A percentile compares a stretch with the other conserved stretches of the same genome.
phyloP scores from a whole-genome alignment of 2,797 vertebrate genomes.

The Parauchenoglanis ngamensis region DNA sequence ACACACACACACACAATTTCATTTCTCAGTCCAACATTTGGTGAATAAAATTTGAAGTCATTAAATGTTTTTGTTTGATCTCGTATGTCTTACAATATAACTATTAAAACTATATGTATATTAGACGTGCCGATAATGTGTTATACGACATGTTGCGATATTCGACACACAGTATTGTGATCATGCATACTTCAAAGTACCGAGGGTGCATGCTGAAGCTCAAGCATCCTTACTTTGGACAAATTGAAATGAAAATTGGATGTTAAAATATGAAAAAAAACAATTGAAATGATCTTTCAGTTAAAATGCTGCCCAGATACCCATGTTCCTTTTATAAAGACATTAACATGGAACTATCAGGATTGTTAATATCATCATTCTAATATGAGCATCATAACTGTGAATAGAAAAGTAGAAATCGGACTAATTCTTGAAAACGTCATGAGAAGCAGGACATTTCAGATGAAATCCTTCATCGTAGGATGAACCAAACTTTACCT shows the following conservation, averaged over 20 bases:
- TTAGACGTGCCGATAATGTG: neutral
- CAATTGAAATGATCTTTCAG: neutral
- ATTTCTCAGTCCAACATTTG: neutral
- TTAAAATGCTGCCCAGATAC: neutral
- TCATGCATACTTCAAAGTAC: conserved; percentile 14
- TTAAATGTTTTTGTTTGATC: neutral
- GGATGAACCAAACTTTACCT: neutral
- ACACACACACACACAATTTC: neutral
- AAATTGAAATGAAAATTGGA: neutral
- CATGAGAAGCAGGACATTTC: neutral
- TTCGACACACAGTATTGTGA: neutral
- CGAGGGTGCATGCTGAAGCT: neutral
- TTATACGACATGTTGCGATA: neutral
- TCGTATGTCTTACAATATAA: neutral
- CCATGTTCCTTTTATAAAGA: neutral
- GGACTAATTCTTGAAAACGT: neutral
- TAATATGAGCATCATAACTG: neutral
- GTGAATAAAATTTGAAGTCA: neutral
- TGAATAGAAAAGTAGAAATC: neutral
- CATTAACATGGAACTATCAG: neutral
- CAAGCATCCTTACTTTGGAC: neutral
- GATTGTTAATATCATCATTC: neutral
- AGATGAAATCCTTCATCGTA: neutral
- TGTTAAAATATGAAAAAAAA: neutral
- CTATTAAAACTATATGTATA: neutral